These are phyloP conservation scores for Actinopyga echinites DNA, from an alignment of 53 echinoderm and acorn worm species.

Conservation along the genomic window DNA sequence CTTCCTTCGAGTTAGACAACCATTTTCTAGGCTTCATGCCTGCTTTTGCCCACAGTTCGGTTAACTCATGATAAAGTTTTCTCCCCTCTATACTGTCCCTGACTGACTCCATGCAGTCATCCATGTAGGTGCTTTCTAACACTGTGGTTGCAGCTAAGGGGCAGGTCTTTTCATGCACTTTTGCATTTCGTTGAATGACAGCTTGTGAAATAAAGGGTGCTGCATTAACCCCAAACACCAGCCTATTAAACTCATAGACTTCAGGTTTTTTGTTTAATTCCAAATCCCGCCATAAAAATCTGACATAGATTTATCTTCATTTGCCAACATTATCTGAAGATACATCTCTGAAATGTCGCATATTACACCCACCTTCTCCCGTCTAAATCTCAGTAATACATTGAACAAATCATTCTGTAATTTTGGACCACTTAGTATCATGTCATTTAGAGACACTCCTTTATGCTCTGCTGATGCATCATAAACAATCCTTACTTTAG, in stretches of 20 bases:
- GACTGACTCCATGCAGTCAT: conserved; percentile 29
- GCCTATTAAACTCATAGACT: conserved; percentile 29
- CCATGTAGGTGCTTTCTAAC: conserved; percentile 51
- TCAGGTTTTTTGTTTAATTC: background rate
- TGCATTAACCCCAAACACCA: conserved; percentile 34
- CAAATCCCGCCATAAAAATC: conserved; percentile 39
- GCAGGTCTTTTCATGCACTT: background rate
- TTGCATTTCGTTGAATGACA: conserved; percentile 22
- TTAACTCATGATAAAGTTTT: conserved; percentile 20
- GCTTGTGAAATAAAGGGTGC: conserved; percentile 37
- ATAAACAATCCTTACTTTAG: conserved; percentile 24
- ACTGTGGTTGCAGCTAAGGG: conserved; percentile 19
- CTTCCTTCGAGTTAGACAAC: conserved; percentile 63
- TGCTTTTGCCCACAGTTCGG: conserved; percentile 33
- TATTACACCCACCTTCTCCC: background rate
- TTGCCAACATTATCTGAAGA: background rate
- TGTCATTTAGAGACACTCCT: background rate
- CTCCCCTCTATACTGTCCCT: background rate
- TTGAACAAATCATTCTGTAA: conserved; percentile 15
- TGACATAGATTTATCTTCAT: conserved; percentile 20
- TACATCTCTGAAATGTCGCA: too few relatives aligned
- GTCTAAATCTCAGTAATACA: conserved; percentile 28
- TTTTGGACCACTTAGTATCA: conserved; percentile 1
- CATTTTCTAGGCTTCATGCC: conserved; percentile 52
- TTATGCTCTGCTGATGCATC: too few relatives aligned